Base-by-base conservation (phyloP, 2,797 vertebrate genomes). In the Acanthiza pusilla region DNA sequence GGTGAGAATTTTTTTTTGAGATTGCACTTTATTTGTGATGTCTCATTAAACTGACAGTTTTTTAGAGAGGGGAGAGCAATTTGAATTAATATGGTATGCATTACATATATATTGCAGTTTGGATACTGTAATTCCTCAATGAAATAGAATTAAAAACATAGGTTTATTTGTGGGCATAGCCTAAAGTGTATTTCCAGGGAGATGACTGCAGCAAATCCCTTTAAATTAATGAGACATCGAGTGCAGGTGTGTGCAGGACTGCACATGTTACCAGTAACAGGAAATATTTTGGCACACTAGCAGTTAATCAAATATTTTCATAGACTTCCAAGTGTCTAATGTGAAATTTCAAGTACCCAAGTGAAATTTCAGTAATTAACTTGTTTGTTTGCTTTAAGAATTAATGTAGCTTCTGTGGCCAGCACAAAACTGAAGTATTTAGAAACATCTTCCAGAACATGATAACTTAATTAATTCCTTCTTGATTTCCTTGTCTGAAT, bases 41-140 rank as follows among this genome's bases (percentile, higher is more conserved):
- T 91, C 65, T 94, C 75, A 91, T 89, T 91, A 95, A 93, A 87
- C 0, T 80, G 77, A 87, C 87, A 94, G n/a, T 50, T 61, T 74
- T 83, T 81, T 54, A 71, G 75, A 88, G 26, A 81, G 54, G 50
- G 66, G 9, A 83, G 61, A 85, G 22, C 17, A 71, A 75, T 84
- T 40, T 94, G 47, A 95, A 86, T 84, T 83, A 71, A 79, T 71
- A 68, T 22, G 22, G 68, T 65, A 53, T 60, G n/a, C 7, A 16
- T 66, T 93, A 13, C 70, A 80, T 58, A 70, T 21, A 40, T 45
- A 47, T 30, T 72, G 20, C 34, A 32, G 68, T 43, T 89, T 65
- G 26, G 25, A 72, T 70, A 21, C 27, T 65, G 13, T 65, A 65
- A 71, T 80, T 85, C 53, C 53, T 78, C 85, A 86, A 81, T 53